phyloP scores from a whole-genome alignment of 2,113 vertebrate genomes.

The Dryoscopus gambensis region DNA sequence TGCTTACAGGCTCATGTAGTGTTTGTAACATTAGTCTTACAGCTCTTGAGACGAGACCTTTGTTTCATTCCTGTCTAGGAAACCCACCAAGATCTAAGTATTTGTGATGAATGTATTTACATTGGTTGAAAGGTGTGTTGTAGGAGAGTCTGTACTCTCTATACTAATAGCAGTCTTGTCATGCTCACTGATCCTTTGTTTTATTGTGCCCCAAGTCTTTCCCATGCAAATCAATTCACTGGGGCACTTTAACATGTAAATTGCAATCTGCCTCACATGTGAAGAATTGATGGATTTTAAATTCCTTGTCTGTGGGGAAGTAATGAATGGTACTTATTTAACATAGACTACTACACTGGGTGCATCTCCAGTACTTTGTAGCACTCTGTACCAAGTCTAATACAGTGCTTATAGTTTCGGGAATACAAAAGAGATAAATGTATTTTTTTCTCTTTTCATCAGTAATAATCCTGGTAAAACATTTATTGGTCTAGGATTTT shows the following conservation, averaged over 20 bases:
- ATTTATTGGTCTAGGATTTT: background rate
- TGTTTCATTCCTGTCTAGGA: background rate
- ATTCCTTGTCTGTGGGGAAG: constrained; percentile 59
- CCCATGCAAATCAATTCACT: constrained; percentile 70
- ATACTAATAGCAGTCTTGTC: constrained; percentile 55
- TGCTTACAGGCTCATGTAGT: background rate
- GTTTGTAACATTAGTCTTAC: background rate
- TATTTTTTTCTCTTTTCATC: background rate
- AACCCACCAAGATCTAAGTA: constrained; percentile 33
- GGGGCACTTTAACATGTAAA: constrained; percentile 73
- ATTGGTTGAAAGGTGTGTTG: constrained; percentile 9
- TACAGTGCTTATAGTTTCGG: background rate
- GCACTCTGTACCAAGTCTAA: background rate
- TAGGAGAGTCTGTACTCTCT: constrained; percentile 40
- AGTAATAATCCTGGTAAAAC: background rate
- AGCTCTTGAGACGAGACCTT: background rate
- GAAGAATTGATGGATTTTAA: constrained; percentile 65
- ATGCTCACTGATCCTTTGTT: constrained; percentile 67
- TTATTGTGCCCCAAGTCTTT: constrained; percentile 64
- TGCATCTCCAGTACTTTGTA: background rate
- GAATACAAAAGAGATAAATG: background rate
- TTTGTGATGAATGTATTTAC: constrained; percentile 27
- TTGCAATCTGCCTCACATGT: constrained; percentile 65
- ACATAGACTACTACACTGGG: background rate
- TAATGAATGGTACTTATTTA: constrained; percentile 59